Evolutionary conservation across 2,888 invertebrate genomes (phyloP), one percentile per base, ranked within the genome.

Genomic region (Acrobasis consociella): DNA sequence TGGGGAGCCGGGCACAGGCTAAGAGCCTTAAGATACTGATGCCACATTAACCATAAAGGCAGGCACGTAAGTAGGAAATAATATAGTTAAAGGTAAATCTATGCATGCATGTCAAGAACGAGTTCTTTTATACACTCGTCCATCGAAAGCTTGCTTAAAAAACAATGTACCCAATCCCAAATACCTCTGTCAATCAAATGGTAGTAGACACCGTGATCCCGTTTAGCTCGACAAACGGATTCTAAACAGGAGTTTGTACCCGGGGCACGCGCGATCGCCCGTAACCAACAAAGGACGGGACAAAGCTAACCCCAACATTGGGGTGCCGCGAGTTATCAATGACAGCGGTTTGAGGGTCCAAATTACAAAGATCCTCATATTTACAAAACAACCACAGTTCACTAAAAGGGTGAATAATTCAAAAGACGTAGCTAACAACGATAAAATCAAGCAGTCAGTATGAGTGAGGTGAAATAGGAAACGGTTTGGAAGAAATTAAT

Each of bases 211-310:
- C 46, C 62, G 60, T 69, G 68, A 72, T 66, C 65, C 65, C 76
- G 73, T 77, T 80, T 80, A 80, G 75, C 67, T 67, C 78, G 76
- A 83, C 84, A 82, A 83, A 81, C 83, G 77, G 74, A 73, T 73
- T 74, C 76, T 80, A 82, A 84, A 80, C 80, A 80, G 72, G 73
- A 77, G 82, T 88, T 87, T 79, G 85, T 82, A 87, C 71, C 69
- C 76, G 67, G 78, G 85, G 84, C 90, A 90, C 89, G 90, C 77
- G 81, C 86, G 81, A 79, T 84, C 86, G 86, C 83, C 85, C 81
- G 82, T 83, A 82, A 80, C 85, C 86, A 78, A 85, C 86, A 86
- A 86, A 85, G 82, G 82, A 80, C 63, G 74, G 75, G 75, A 76
- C 78, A 77, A 78, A 76, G 78, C 73, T 69, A 73, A 72, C 66